A percentile compares a stretch with the other conserved stretches of the same genome.
phyloP scores from a whole-genome alignment of 2,113 vertebrate genomes.

The Excalfactoria chinensis region DNA sequence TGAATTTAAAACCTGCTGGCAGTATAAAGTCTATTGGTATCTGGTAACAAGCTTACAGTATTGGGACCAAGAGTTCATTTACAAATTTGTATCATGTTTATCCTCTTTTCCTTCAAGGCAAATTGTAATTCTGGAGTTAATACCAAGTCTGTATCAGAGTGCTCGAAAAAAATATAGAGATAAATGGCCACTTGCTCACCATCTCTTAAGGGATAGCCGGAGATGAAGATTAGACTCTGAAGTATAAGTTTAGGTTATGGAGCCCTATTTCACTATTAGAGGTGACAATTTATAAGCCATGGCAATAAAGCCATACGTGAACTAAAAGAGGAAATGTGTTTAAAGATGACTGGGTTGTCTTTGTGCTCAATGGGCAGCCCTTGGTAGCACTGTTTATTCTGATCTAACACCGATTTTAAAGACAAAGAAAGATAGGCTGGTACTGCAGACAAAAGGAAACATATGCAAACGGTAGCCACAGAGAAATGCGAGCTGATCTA shows the following conservation, averaged over 20 bases:
- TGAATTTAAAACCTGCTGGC: slow-evolving; percentile 66
- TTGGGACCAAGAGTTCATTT: slow-evolving; percentile 55
- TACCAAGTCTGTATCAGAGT: slow-evolving; percentile 35
- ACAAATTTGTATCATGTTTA: slow-evolving; percentile 59
- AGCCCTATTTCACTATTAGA: slow-evolving; percentile 69
- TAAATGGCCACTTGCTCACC: slow-evolving; percentile 63
- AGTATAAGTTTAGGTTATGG: slow-evolving; percentile 62
- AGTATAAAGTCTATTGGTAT: slow-evolving; percentile 47
- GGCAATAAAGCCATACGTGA: slow-evolving; percentile 62
- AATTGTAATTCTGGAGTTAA: slow-evolving; percentile 60
- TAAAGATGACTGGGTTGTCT: slow-evolving; percentile 37
- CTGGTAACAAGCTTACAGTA: slow-evolving; percentile 58
- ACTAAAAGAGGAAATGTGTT: slow-evolving; percentile 61
- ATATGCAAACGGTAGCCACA: neutral
- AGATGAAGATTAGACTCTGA: slow-evolving; percentile 59
- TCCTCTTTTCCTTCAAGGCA: slow-evolving; percentile 43
- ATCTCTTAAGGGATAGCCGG: slow-evolving; percentile 62
- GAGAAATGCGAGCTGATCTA: neutral
- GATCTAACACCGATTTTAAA: slow-evolving; percentile 44
- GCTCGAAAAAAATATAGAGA: slow-evolving; percentile 53
- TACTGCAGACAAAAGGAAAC: slow-evolving; percentile 39
- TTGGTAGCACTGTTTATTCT: slow-evolving; percentile 40
- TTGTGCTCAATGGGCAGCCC: slow-evolving; percentile 33
- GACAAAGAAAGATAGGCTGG: slow-evolving; percentile 48
- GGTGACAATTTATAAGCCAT: slow-evolving; percentile 66